Evolutionary conservation across 2,113 vertebrate genomes (phyloP), one percentile per base, ranked within the genome.

Genomic region (Cyprinodon variegatus): DNA sequence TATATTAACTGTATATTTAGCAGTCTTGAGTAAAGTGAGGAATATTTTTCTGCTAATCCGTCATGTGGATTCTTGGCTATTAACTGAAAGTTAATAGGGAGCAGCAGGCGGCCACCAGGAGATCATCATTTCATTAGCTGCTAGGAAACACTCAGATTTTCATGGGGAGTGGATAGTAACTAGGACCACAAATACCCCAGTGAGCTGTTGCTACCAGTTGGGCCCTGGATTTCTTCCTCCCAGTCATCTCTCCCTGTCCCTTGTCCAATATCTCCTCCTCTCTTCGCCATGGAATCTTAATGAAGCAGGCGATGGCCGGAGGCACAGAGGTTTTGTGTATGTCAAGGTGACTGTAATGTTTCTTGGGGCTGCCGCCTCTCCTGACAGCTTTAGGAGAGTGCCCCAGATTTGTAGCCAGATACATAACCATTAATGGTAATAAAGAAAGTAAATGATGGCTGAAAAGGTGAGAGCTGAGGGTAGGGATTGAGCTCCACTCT

Each of bases 391-490:
- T 93, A 94, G 92, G 86, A 91, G 91, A 82, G 91, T 72, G 86
- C 74, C 88, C 83, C 84, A 91, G 93, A 93, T 94, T 93, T 93
- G 91, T 90, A 81, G 91, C 87, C 85, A 83, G 87, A 91, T 91
- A 88, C 85, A 90, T 91, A 92, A 91, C 87, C 90, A 91, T 91
- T 92, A 93, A 91, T 86, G 88, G 91, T 91, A 91, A 91, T 93
- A 93, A 93, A 91, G 90, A 91, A 91, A 90, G 90, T 93, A 92
- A 93, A 93, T 92, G 91, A 93, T 93, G 91, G 87, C 89, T 88
- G 83, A 88, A 91, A 88, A 93, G 91, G 89, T 92, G 89, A 91
- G 83, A 70, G 86, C 79, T 43, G 83, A 90, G 85, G 86, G 82
- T 84, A 80, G 79, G 81, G 79, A 83, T 80, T 85, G 86, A 84